Base-by-base conservation (phyloP, 2,797 vertebrate species). In the Fundulus diaphanus region DNA sequence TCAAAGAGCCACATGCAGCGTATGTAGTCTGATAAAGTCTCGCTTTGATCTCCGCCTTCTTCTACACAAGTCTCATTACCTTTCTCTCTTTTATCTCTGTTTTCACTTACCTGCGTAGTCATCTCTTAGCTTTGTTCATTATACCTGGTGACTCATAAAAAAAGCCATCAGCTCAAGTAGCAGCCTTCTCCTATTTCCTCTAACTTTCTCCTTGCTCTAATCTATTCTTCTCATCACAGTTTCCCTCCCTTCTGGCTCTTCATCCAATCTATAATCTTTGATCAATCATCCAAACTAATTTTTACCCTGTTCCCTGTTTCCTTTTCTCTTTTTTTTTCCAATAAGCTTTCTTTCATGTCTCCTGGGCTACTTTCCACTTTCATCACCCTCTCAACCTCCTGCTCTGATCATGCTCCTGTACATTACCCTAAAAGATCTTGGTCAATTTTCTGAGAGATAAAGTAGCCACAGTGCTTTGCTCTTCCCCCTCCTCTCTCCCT, bases 1-100 rank as follows among this genome's bases (percentile, higher is more conserved):
- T 98, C 93, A 97, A 97, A 94, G 97, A 98, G 90, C 95, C 96
- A 15, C 97, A 98, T 13, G 96, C 97, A 59, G 96, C 95, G 97
- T 98, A 94, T 90, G 97, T 96, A 90, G 72, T 73, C 73, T 61
- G 40, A 78, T 69, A 61, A 59, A 48, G 24, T 18, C 66, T 80
- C 24, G 51, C 22, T 86, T 79, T 87, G 81, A 84, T 89, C 82
- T 76, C n/a, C 3, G 5, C 70, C 44, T 52, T 80, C 80, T 84
- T 89, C 85, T 83, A 52, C 83, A 61, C 80, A 67, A 37, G 8
- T 86, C 87, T 87, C 86, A 82, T 85, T 87, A 73, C 74, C 71
- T 70, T 52, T 61, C 70, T 74, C 29, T 74, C 74, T 80, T 79
- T 78, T 70, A 57, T 66, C 70, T 69, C 81, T 16, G 73, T 79